A percentile compares a stretch with the other conserved stretches of the same genome.
Evolutionary conservation across 2,113 vertebrate genomes (phyloP).

Genomic region (Saguinus imperator): DNA sequence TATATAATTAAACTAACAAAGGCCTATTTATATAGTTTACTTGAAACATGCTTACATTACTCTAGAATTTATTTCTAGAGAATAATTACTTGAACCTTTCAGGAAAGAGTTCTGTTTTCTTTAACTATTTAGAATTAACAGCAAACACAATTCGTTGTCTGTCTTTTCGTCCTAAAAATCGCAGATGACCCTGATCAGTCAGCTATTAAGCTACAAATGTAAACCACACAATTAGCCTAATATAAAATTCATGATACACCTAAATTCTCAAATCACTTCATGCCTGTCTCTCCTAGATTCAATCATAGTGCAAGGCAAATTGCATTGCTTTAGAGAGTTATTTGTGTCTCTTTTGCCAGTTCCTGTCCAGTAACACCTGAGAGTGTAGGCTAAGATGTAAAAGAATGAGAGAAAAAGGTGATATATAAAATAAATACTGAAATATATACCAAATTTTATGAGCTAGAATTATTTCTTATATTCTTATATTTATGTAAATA

Average conservation of each 20-base stretch:
- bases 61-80: neutral
- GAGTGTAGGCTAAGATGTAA: neutral
- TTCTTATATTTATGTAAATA: neutral
- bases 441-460: neutral
- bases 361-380: neutral
- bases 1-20: neutral
- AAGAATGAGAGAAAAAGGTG: neutral
- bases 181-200: neutral
- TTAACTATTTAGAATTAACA: neutral
- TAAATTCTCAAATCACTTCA: slow-evolving; percentile 9
- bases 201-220: neutral
- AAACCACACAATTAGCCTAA: neutral
- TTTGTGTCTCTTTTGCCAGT: neutral
- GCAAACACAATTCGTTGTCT: neutral
- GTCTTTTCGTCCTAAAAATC: neutral
- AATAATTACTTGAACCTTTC: slow-evolving; percentile 19
- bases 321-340: neutral
- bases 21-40: neutral
- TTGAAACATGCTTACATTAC: neutral
- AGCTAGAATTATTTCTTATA: neutral
- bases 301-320: neutral
- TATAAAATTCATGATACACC: neutral
- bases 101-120: neutral
- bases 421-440: neutral
- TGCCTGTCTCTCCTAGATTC: neutral